Evolutionary conservation across 1,140 invertebrate genomes (phyloP), one percentile per base, ranked within the genome.

Genomic region (Drosophila sp.): DNA sequence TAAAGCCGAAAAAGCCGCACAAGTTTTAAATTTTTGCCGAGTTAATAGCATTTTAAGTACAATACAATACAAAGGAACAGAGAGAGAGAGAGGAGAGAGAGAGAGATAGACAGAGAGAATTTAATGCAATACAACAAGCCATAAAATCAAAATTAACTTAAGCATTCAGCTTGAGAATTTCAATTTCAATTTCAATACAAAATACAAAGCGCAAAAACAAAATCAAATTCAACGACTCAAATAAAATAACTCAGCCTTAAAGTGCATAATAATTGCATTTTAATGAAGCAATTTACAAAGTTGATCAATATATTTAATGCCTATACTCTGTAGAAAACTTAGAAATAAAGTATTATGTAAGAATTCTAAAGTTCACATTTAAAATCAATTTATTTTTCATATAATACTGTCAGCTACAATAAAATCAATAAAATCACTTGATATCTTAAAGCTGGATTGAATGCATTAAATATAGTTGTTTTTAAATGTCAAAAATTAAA

Each of bases 1-100:
- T 82, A 82, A 84, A 84, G 72, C 81, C 73, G 76, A 86, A 87
- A 65, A 87, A 89, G 83, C 83, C 82, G 82, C 82, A 82, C 82
- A 87, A 89, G 64, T 87, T 87, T 69, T 61, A 83, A 79, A 62
- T 62, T 62, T 89, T 77, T 76, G 61, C 54, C 64, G 32, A 89
- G 83, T 89, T 87, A 87, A 87, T 87, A 89, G 83, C 83, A 89
- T 87, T 87, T 89, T 87, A 87, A 87, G 83, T 87, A 87, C 83
- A 80, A 63, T 27, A 72, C 67, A 76, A 62, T 40, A 40, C 53
- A 56, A 53, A 40, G 32, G 8, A 36, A 66, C 53, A 32, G 34
- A 34, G 21, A 27, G 11, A 38, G 18, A 21, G n/a, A 45, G n/a
- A 21, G 7, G 25, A 13, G 8, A 7, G 2, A 34, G 25, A 2